A percentile compares a stretch with the other conserved stretches of the same genome.
Evolutionary conservation across 2,113 vertebrate species (phyloP).

Genomic region (Abramis brama): DNA sequence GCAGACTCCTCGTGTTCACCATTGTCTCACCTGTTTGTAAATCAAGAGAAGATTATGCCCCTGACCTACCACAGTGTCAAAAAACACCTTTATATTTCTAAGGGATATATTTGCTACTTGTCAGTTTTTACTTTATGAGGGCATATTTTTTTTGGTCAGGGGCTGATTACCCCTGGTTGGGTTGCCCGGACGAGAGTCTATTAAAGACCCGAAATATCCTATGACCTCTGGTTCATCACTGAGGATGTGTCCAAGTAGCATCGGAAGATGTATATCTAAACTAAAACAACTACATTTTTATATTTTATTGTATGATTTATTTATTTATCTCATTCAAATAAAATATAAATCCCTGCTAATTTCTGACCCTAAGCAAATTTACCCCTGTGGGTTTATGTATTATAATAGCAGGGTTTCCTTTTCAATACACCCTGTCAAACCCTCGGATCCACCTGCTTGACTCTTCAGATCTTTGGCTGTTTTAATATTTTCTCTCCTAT

Average conservation of each 20-base stretch:
- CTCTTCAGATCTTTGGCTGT: slow-evolving; percentile 71
- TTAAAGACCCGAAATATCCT: no score
- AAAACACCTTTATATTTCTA: not conserved
- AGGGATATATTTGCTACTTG: not conserved
- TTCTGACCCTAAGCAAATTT: not conserved
- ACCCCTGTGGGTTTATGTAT: not conserved
- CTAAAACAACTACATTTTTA: no score
- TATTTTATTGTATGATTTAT: no score
- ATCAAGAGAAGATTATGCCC: not conserved
- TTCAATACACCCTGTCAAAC: not conserved
- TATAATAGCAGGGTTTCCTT: not conserved
- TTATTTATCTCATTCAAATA: no score
- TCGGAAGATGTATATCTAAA: no score
- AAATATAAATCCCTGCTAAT: not conserved
- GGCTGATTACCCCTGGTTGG: no score
- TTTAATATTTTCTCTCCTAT: slow-evolving; percentile 61
- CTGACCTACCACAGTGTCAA: not conserved
- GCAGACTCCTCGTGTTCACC: not conserved
- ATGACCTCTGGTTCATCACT: no score
- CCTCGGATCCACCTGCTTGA: slow-evolving; percentile 66
- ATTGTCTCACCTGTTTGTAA: slow-evolving; percentile 23
- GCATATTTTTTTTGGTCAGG: not conserved
- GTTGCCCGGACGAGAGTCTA: no score
- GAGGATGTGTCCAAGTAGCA: no score
- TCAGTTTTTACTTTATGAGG: not conserved